These are phyloP conservation scores for Oreochromis spilurus DNA, from an alignment of 2,113 vertebrate species.

Conservation along the genomic window DNA sequence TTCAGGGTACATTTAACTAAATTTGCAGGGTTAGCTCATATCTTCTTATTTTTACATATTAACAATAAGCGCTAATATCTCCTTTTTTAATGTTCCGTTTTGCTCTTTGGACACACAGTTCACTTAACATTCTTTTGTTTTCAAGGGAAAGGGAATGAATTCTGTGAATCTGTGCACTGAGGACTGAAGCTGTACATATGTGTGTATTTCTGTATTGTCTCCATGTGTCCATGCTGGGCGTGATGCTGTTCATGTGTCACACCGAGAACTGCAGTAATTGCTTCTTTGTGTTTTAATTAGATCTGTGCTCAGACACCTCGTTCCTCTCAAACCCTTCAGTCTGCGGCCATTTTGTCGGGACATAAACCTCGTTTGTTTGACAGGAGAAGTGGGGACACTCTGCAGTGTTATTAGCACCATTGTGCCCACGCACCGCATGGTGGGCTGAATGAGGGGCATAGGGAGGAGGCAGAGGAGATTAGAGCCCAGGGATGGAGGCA, in stretches of 20 bases:
- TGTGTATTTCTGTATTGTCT: background rate
- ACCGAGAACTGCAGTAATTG: constrained; percentile 16
- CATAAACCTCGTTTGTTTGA: background rate
- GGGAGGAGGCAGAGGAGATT: constrained; percentile 14
- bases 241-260: background rate
- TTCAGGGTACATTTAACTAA: background rate
- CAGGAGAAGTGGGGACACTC: background rate
- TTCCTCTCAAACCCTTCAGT: constrained; percentile 4
- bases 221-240: background rate
- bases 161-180: background rate
- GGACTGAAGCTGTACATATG: background rate
- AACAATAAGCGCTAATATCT: background rate
- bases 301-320: constrained; percentile 3
- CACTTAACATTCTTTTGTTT: background rate
- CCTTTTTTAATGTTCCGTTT: background rate
- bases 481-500: constrained; percentile 21
- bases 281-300: constrained; percentile 52
- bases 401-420: constrained; percentile 8
- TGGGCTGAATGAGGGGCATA: constrained; percentile 14
- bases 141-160: background rate
- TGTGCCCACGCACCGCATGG: constrained; percentile 8
- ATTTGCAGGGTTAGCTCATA: background rate
- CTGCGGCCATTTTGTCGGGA: constrained; percentile 16
- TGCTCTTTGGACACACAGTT: background rate
- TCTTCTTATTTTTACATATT: background rate